Evolutionary conservation across 2,797 vertebrate species (phyloP).

Genomic region (Chlorospingus flavigularis): DNA sequence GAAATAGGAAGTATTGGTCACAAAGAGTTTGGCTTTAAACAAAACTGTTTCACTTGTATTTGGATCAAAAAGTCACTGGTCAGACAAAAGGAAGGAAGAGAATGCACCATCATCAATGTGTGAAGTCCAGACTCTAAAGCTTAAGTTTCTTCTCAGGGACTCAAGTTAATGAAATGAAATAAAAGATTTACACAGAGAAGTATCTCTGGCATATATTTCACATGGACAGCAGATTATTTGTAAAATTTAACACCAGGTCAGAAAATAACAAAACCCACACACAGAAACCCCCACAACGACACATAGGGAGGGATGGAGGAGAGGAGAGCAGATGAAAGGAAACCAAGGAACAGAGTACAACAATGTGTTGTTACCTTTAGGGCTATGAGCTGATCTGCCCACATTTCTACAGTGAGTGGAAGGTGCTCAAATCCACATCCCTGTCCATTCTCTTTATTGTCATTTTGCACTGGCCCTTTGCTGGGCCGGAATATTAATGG

Average conservation of each 20-base stretch:
- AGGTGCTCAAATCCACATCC: conserved; percentile 77
- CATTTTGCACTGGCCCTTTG: conserved; percentile 42
- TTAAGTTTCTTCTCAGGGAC: not conserved
- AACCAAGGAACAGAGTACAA: not conserved
- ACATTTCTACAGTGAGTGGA: conserved; percentile 79
- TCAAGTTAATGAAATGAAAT: not conserved
- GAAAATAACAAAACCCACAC: not conserved
- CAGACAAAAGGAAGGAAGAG: not conserved
- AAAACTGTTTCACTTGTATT: not conserved
- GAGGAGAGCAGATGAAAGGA: not conserved
- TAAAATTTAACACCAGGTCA: not conserved
- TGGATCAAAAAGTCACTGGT: not conserved
- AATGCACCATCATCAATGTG: not conserved
- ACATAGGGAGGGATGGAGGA: fast-evolving
- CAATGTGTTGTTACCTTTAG: conserved; percentile 75
- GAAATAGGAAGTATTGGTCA: not conserved
- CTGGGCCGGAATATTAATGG: conserved; percentile 67
- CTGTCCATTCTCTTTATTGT: not conserved
- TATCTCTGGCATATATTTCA: not conserved
- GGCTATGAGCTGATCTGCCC: conserved; percentile 83
- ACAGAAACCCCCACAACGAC: not conserved
- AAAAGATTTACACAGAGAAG: not conserved
- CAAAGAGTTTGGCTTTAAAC: not conserved
- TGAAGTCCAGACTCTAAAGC: not conserved
- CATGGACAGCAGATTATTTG: not conserved